Evolutionary conservation across 1,140 invertebrate species (phyloP), one percentile per base, ranked within the genome.

Genomic region (Marisa cornuarietis): DNA sequence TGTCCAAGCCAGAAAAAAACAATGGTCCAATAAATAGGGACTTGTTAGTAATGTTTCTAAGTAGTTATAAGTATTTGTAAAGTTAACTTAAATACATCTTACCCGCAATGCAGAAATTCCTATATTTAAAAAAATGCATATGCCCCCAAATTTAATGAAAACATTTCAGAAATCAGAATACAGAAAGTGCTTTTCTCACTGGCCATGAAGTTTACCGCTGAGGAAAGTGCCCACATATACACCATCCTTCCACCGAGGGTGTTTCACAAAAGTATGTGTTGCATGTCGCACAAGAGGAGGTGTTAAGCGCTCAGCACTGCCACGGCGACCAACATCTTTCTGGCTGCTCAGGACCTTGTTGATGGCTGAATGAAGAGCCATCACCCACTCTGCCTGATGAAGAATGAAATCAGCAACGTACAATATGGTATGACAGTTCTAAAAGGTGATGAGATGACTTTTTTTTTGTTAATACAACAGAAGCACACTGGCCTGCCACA

Each of bases 161-260:
- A 31, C 31, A 66, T 75, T 68, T 13, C 31, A 80, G 18, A 63
- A 5, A 5, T 24, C 8, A 52, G 54, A 22, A 22, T 8, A 22
- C 31, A 63, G 42, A 52, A 54, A 72, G 52, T 52, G 26, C 18
- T 51, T 24, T 42, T 85, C 89, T 84, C 80, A 91, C 91, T 92
- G 92, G 18, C 96, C 96, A 89, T 97, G 95, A 82, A 96, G 92
- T 85, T 96, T 95, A 5, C 95, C 95, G 88, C 94, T 94, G 22
- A 94, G 89, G 95, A 95, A 97, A 75, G 93, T 87, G 88, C 93
- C 93, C 72, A 88, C 91, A 86, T 96, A 97, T 79, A 93, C 94
- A 0, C 95, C 95, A 86, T 95, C 94, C 89, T 96, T 95, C 85
- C 94, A 96, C 79, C 93, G 92, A 16, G 92, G 87, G 89, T 93